A percentile compares a stretch with the other conserved stretches of the same genome.
phyloP scores from a whole-genome alignment of 2,888 invertebrate genomes.

The Entomobrya multifasciata region DNA sequence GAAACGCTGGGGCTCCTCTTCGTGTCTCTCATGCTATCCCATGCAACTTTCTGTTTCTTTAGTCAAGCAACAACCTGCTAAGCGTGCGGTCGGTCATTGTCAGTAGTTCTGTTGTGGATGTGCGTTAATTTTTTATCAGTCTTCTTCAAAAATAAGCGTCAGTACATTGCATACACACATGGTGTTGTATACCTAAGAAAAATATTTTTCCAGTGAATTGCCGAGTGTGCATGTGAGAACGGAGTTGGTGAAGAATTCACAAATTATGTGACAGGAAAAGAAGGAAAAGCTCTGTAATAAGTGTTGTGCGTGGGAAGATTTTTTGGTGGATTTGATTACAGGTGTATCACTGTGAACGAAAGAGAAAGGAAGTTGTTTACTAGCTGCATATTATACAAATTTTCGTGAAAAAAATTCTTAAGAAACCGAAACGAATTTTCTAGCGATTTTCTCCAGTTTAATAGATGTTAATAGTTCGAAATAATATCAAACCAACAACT shows the following conservation, averaged over 20 bases:
- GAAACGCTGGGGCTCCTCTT: not conserved
- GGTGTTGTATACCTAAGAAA: too few relatives aligned
- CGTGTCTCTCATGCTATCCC: conserved; percentile 15
- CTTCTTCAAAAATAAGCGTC: not conserved
- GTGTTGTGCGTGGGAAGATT: conserved; percentile 10
- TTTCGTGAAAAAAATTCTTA: not conserved
- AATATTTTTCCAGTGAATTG: too few relatives aligned
- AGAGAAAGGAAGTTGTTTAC: not conserved
- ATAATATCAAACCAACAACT: not conserved
- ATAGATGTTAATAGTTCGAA: not conserved
- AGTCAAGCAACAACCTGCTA: conserved; percentile 63
- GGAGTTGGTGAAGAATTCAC: not conserved
- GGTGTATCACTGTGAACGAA: not conserved
- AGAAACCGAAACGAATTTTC: too few relatives aligned
- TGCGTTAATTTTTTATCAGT: not conserved
- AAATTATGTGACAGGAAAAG: not conserved
- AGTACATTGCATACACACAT: not conserved
- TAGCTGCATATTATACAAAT: not conserved
- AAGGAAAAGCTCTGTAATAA: not conserved
- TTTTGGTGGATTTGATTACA: too few relatives aligned
- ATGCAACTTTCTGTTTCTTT: conserved; percentile 60
- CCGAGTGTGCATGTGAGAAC: not conserved
- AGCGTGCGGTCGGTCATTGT: conserved; percentile 7
- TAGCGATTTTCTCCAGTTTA: not conserved
- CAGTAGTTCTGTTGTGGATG: too few relatives aligned